Evolutionary conservation across 1,140 invertebrate species (phyloP).

Genomic region (Hylaeus volcanicus): DNA sequence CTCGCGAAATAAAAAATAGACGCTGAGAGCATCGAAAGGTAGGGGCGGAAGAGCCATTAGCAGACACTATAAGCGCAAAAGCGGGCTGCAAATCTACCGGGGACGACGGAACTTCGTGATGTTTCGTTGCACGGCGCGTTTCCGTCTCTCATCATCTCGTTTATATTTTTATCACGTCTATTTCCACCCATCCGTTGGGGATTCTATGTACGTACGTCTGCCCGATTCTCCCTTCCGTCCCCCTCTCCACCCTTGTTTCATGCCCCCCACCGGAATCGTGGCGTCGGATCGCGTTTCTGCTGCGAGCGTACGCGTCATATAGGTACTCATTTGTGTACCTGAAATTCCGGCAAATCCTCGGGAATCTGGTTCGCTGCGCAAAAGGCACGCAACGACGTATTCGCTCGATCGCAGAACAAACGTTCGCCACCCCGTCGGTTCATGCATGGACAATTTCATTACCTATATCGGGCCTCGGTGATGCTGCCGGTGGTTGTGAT

Average conservation of each 20-base stretch:
- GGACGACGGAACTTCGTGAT: slow-evolving; percentile 4
- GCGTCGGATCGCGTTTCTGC: slow-evolving; percentile 40
- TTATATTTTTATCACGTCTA: slow-evolving; percentile 64
- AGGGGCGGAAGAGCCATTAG: slow-evolving; percentile 6
- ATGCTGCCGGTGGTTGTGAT: slow-evolving; percentile 38
- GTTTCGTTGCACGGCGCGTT: slow-evolving; percentile 18
- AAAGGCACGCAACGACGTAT: slow-evolving; percentile 67
- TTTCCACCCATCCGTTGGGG: slow-evolving; percentile 51
- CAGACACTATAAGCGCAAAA: not conserved
- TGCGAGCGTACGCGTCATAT: slow-evolving; percentile 28
- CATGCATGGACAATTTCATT: slow-evolving; percentile 78
- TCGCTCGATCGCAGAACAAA: slow-evolving; percentile 69
- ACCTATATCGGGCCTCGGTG: slow-evolving; percentile 66
- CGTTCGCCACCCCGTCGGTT: slow-evolving; percentile 52
- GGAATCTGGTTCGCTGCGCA: slow-evolving; percentile 61
- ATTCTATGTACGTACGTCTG: slow-evolving; percentile 16
- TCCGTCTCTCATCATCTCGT: slow-evolving; percentile 36
- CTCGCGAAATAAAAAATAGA: not conserved
- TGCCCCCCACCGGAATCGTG: not conserved
- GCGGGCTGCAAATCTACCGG: slow-evolving; percentile 5
- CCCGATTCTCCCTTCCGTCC: not conserved
- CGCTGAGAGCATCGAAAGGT: not conserved
- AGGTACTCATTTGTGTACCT: slow-evolving; percentile 58
- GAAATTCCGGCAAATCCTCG: slow-evolving; percentile 63
- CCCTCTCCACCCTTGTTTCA: too few species aligned